Percentiles rank a stretch among this genome's conserved stretches.
phyloP scores from a whole-genome alignment of 1,140 invertebrate genomes.

The Drosophila parabipectinata region DNA sequence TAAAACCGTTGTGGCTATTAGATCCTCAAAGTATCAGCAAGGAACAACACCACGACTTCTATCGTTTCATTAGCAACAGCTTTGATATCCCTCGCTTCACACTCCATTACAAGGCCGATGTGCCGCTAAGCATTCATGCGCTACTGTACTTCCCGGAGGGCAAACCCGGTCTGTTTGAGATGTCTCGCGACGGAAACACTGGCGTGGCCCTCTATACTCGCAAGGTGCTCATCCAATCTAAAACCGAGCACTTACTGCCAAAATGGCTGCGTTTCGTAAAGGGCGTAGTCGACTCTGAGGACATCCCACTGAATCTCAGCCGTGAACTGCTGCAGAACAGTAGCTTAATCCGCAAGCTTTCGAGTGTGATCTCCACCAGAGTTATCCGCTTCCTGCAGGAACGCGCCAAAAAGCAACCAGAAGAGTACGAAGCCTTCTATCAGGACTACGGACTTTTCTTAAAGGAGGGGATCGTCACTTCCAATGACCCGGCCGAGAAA shows the following conservation, averaged over 20 bases:
- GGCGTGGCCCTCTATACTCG: slow-evolving; percentile 95
- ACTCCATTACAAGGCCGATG: slow-evolving; percentile 94
- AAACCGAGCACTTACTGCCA: slow-evolving; percentile 95
- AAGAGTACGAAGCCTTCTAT: slow-evolving; percentile 94
- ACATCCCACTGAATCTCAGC: slow-evolving; percentile 98
- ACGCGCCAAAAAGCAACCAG: slow-evolving; percentile 92
- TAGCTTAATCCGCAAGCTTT: slow-evolving; percentile 93
- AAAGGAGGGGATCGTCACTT: slow-evolving; percentile 97
- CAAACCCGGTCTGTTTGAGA: slow-evolving; percentile 95
- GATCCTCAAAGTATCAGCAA: slow-evolving; percentile 94
- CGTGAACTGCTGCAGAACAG: slow-evolving; percentile 98
- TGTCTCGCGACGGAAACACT: slow-evolving; percentile 91
- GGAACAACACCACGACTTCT: slow-evolving; percentile 96
- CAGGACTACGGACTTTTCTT: slow-evolving; percentile 96
- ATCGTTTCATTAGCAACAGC: slow-evolving; percentile 92
- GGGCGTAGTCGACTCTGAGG: slow-evolving; percentile 98
- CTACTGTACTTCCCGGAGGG: slow-evolving; percentile 97
- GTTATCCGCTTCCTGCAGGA: slow-evolving; percentile 95
- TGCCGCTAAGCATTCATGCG: slow-evolving; percentile 95
- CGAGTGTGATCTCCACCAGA: slow-evolving; percentile 92
- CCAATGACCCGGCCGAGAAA: slow-evolving; percentile 91
- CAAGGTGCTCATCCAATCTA: slow-evolving; percentile 95
- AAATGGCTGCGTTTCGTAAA: slow-evolving; percentile 97
- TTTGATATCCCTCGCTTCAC: slow-evolving; percentile 94
- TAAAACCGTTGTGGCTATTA: slow-evolving; percentile 97